Conservation (phyloP, 2,797 vertebrate species). For the Linurgus olivaceus region DNA sequence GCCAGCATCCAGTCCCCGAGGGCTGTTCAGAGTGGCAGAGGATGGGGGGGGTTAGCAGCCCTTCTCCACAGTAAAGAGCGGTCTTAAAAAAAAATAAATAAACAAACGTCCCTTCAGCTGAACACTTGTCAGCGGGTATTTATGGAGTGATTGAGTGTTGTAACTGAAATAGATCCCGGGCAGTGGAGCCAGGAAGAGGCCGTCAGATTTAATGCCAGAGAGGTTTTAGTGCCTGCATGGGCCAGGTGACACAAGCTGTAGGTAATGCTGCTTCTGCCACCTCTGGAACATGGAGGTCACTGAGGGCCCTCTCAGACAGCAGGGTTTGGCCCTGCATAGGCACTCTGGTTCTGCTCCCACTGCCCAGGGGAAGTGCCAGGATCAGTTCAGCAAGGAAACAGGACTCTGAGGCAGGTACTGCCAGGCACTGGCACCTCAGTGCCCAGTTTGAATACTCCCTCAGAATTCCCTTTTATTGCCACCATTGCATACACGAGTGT, state of each 20-base stretch:
- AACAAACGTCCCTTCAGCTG: constrained; percentile 46
- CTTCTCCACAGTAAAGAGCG: constrained; percentile 6
- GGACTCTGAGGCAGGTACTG: not conserved
- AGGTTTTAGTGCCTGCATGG: constrained; percentile 67
- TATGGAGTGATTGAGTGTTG: constrained; percentile 51
- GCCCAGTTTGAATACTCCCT: not conserved
- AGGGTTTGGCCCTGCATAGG: not conserved
- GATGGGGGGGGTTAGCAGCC: not conserved
- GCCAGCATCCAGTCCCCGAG: not conserved
- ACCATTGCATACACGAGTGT: fast-evolving
- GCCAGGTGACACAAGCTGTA: constrained; percentile 16
- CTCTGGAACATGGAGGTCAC: not conserved
- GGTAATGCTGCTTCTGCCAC: not conserved
- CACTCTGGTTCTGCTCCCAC: fast-evolving
- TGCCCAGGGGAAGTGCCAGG: not conserved
- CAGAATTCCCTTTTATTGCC: not conserved
- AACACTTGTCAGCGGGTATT: constrained; percentile 69
- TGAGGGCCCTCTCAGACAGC: not conserved
- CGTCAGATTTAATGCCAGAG: constrained; percentile 11
- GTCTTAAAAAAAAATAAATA: not conserved
- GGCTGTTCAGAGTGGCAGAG: not conserved
- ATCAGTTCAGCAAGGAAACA: not conserved
- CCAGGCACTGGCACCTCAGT: not conserved
- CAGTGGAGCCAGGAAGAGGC: constrained; percentile 32
- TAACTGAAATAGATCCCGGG: constrained; percentile 67